Percentiles rank a stretch among this genome's conserved stretches.
Conservation (phyloP, 2,888 invertebrate species). For the Oeneis ivallda region DNA sequence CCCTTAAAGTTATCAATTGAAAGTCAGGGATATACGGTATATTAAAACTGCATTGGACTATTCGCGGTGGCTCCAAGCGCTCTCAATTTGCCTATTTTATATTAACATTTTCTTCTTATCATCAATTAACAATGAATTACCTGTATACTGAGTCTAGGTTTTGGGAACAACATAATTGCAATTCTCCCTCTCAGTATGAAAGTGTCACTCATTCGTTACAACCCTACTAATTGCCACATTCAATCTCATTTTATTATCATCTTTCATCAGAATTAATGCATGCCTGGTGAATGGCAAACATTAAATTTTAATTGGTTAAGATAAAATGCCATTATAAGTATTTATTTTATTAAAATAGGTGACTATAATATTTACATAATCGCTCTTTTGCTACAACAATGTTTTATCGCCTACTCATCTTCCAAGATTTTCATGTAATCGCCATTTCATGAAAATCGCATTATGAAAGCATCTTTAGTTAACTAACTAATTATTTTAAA, state of each 20-base stretch:
- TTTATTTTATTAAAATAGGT: slow-evolving; percentile 4
- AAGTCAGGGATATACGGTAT: neutral
- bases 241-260: neutral
- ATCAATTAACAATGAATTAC: neutral
- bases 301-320: slow-evolving; percentile 6
- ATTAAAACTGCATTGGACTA: neutral
- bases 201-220: slow-evolving; percentile 21
- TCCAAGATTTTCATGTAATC: too few relatives aligned
- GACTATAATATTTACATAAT: neutral
- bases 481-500: too few relatives aligned
- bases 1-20: too few relatives aligned
- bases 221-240: slow-evolving; percentile 15
- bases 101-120: neutral
- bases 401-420: too few relatives aligned
- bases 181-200: neutral
- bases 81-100: neutral
- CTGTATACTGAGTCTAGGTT: neutral
- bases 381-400: too few relatives aligned
- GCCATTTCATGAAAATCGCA: too few relatives aligned
- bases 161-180: neutral
- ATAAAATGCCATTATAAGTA: slow-evolving; percentile 4
- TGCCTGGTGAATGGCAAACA: slow-evolving; percentile 22
- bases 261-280: slow-evolving; percentile 20
- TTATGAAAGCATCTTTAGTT: too few relatives aligned
- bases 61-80: neutral